Evolutionary conservation across 2,888 invertebrate species (phyloP).

Genomic region (Keiferia lycopersicella): DNA sequence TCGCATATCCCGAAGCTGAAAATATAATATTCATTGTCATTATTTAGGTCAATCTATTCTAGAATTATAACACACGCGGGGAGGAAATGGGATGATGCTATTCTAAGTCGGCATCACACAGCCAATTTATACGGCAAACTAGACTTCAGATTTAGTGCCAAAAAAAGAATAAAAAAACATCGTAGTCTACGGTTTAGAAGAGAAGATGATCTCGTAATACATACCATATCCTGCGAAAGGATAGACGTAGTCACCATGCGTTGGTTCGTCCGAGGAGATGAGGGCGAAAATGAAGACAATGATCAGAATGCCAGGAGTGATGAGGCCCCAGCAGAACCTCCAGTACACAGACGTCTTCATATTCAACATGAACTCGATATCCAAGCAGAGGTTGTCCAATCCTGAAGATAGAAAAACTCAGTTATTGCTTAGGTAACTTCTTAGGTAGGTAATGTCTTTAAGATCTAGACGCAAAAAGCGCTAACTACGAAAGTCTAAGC

Average conservation of each 20-base stretch:
- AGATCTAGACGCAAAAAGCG: too few relatives aligned
- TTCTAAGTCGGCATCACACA: too few relatives aligned
- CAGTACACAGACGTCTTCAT: conserved; percentile 86
- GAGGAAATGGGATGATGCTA: too few relatives aligned
- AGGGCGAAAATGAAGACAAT: conserved; percentile 87
- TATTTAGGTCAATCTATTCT: too few relatives aligned
- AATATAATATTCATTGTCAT: conserved; percentile 35
- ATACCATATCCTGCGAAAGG: conserved; percentile 84
- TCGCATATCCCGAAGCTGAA: conserved; percentile 62
- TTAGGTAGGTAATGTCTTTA: too few relatives aligned
- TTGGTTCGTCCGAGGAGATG: conserved; percentile 80
- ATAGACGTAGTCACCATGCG: conserved; percentile 80
- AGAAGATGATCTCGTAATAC: conserved; percentile 21
- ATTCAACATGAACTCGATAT: conserved; percentile 91
- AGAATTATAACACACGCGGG: too few relatives aligned
- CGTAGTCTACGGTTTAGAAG: too few relatives aligned
- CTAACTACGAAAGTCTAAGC: too few relatives aligned
- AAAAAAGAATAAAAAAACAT: too few relatives aligned
- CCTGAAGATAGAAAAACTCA: conserved; percentile 44
- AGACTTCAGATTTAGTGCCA: too few relatives aligned
- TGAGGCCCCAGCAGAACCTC: conserved; percentile 89
- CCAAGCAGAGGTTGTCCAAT: conserved; percentile 73
- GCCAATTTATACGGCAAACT: too few relatives aligned
- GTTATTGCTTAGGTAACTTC: too few relatives aligned
- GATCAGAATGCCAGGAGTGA: conserved; percentile 87